These are phyloP conservation scores for Xenopus borealis DNA, from an alignment of 2,113 vertebrate species.

Conservation along the genomic window DNA sequence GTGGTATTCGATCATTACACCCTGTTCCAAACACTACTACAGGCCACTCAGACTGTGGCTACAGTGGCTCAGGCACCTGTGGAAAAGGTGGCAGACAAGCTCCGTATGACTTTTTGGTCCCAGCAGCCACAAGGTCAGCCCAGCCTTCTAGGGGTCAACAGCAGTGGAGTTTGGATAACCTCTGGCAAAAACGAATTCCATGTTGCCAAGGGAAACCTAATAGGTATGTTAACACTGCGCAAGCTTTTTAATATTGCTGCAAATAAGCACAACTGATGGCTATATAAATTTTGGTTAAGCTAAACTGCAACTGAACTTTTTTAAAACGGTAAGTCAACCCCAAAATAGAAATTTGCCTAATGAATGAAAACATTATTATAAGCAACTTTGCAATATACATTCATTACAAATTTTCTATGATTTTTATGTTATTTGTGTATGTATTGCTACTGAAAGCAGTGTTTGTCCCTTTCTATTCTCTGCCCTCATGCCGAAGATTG, in stretches of 20 bases:
- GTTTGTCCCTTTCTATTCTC: too few relatives aligned
- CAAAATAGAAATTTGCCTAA: too few relatives aligned
- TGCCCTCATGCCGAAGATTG: too few relatives aligned
- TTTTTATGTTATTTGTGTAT: too few relatives aligned
- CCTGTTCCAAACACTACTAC: conserved; percentile 89
- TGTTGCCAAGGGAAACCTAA: conserved; percentile 84
- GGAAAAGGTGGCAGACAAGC: conserved; percentile 85
- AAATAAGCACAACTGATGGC: too few relatives aligned
- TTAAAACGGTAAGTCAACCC: too few relatives aligned
- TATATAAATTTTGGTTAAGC: too few relatives aligned
- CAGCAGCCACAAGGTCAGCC: conserved; percentile 92
- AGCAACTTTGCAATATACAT: too few relatives aligned
- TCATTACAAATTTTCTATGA: too few relatives aligned
- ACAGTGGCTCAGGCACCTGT: conserved; percentile 85
- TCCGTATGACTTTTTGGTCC: conserved; percentile 87
- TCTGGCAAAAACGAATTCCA: conserved; percentile 92
- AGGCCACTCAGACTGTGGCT: conserved; percentile 88
- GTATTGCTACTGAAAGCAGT: too few relatives aligned
- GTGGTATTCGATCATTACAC: conserved; percentile 93
- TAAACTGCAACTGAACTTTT: too few relatives aligned
- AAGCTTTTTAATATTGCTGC: not conserved
- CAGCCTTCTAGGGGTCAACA: conserved; percentile 82
- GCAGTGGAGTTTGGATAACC: conserved; percentile 88
- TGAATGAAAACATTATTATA: too few relatives aligned
- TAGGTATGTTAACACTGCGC: conserved; percentile 67